These are phyloP conservation scores for Camelus bactrianus DNA, from an alignment of 2,113 vertebrate species.

Conservation along the genomic window DNA sequence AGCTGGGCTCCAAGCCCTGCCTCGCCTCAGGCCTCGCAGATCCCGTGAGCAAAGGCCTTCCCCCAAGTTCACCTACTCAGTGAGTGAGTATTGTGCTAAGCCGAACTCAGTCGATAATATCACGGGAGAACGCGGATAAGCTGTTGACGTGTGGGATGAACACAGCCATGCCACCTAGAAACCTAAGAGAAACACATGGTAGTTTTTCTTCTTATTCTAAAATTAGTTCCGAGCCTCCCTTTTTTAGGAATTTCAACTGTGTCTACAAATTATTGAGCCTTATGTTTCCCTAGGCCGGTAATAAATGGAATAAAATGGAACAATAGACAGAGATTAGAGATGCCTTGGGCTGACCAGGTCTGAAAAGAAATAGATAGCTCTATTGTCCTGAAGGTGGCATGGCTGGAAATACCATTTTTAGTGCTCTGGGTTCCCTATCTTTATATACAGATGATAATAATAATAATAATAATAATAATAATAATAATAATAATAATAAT, in stretches of 20 bases:
- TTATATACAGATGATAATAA: neutral
- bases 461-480: too few species aligned
- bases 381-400: too few species aligned
- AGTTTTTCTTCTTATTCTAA: neutral
- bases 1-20: too few species aligned
- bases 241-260: neutral
- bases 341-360: neutral
- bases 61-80: neutral
- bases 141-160: neutral
- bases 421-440: neutral
- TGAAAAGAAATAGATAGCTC: neutral
- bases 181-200: neutral
- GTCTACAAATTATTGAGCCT: neutral
- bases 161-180: neutral
- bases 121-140: neutral
- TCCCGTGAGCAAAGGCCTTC: neutral
- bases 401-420: neutral
- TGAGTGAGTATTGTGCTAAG: neutral
- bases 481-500: too few species aligned
- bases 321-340: neutral
- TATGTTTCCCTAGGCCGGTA: neutral
- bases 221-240: neutral
- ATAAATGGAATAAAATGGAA: neutral
- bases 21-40: neutral
- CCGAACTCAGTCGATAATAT: neutral